Evolutionary conservation across 2,797 vertebrate species (phyloP).

Genomic region (Antennarius maculatus): DNA sequence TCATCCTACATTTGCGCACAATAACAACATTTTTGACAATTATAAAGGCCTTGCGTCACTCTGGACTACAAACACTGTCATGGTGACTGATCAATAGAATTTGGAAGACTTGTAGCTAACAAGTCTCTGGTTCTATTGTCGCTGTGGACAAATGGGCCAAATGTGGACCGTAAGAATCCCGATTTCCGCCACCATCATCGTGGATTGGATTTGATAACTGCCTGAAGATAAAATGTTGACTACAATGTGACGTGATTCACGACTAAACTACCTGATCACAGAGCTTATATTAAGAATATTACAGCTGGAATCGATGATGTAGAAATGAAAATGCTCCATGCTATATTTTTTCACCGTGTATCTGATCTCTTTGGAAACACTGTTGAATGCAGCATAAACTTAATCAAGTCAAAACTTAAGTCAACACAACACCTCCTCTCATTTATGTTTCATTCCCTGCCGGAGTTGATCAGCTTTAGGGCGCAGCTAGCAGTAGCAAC

Average conservation of each 20-base stretch:
- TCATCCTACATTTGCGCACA: neutral
- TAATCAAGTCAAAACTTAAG: too few species aligned
- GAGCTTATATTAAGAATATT: neutral
- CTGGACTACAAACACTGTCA: neutral
- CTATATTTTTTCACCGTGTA: conserved; percentile 9
- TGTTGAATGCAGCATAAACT: neutral
- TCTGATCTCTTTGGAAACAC: neutral
- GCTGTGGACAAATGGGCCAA: neutral
- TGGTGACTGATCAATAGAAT: neutral
- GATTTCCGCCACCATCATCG: neutral
- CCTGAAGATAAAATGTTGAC: conserved; percentile 31
- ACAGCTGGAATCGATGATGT: conserved; percentile 7
- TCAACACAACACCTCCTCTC: neutral
- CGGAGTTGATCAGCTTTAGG: conserved; percentile 15
- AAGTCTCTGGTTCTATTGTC: neutral
- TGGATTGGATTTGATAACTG: conserved; percentile 28
- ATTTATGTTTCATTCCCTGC: neutral
- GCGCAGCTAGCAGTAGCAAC: conserved; percentile 64
- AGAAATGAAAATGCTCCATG: neutral
- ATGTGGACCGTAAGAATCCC: neutral
- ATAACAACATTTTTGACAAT: too few species aligned
- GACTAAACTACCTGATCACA: neutral
- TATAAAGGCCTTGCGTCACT: neutral
- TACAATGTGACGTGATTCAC: neutral
- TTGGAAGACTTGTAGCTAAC: neutral